Evolutionary conservation across 2,797 vertebrate species (phyloP).

Genomic region (Sebastes taczanowskii): DNA sequence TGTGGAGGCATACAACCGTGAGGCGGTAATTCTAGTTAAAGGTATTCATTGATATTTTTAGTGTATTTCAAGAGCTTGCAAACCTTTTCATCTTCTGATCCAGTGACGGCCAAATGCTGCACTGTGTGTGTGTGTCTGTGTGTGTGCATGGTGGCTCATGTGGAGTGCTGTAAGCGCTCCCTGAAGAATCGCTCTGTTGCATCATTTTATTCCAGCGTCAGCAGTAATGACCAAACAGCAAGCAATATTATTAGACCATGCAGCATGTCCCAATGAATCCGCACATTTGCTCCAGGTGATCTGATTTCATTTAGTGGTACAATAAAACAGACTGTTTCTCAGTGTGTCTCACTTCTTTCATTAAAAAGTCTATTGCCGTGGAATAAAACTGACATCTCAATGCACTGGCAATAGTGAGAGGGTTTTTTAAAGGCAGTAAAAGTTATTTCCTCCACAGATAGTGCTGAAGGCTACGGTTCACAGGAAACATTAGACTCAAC

Average conservation of each 20-base stretch:
- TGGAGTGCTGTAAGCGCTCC: slow-evolving; percentile 26
- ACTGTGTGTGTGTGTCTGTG: not conserved
- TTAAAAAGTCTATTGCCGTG: slow-evolving; percentile 18
- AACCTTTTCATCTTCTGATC: not conserved
- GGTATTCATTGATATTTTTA: not conserved
- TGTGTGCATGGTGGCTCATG: not conserved
- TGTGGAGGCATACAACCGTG: not conserved
- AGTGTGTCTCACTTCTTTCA: slow-evolving; percentile 42
- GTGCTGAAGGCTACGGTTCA: not conserved
- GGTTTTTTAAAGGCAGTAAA: slow-evolving; percentile 2
- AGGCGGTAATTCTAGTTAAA: not conserved
- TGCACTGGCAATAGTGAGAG: not conserved
- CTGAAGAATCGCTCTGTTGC: slow-evolving; percentile 25
- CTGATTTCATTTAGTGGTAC: slow-evolving; percentile 43
- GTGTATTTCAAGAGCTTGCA: not conserved
- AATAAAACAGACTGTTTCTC: slow-evolving; percentile 45
- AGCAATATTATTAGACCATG: slow-evolving; percentile 20
- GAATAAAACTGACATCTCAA: not conserved
- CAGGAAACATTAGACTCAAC: not conserved
- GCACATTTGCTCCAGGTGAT: slow-evolving; percentile 45
- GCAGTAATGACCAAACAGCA: slow-evolving; percentile 48
- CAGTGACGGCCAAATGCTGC: not conserved
- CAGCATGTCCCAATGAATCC: slow-evolving; percentile 30
- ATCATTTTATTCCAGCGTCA: slow-evolving; percentile 42
- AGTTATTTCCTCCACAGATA: not conserved